Evolutionary conservation across 2,888 invertebrate genomes (phyloP).

Genomic region (Lasiommata megera): DNA sequence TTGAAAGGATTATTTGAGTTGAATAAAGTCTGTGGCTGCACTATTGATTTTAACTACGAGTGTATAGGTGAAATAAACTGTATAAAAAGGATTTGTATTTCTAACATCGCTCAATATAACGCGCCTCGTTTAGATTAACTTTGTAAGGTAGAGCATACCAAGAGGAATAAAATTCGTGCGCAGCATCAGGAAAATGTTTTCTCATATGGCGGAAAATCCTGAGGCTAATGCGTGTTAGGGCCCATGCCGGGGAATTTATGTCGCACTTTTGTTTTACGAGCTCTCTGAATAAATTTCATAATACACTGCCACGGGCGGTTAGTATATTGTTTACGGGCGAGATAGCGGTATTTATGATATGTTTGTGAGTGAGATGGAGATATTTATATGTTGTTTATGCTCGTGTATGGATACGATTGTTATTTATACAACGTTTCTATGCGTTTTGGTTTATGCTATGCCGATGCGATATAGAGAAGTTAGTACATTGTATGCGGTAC

Average conservation of each 20-base stretch:
- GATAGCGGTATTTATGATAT: slow-evolving; percentile 43
- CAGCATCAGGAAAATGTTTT: slow-evolving; percentile 65
- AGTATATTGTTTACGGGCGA: slow-evolving; percentile 46
- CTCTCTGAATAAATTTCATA: slow-evolving; percentile 63
- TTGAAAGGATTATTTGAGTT: no score
- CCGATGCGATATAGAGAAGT: background rate
- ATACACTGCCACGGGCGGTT: slow-evolving; percentile 39
- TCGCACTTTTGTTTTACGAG: slow-evolving; percentile 75
- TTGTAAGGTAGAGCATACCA: slow-evolving; percentile 53
- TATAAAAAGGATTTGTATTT: no score
- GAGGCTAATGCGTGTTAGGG: slow-evolving; percentile 65
- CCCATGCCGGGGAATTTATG: slow-evolving; percentile 64
- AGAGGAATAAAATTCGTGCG: slow-evolving; percentile 40
- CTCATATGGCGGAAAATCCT: slow-evolving; percentile 76
- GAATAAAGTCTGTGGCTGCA: no score
- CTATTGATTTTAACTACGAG: no score
- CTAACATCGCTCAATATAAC: no score
- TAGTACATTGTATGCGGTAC: background rate
- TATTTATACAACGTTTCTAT: slow-evolving; percentile 10
- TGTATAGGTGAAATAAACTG: no score
- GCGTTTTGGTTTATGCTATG: background rate
- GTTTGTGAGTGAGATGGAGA: slow-evolving; percentile 41
- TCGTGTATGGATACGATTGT: slow-evolving; percentile 18
- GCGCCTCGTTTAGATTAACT: no score
- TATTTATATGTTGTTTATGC: slow-evolving; percentile 29